Percentiles rank a stretch among this genome's conserved stretches.
These are phyloP conservation scores for Torymus tubicola DNA, from an alignment of 2,888 invertebrate genomes.

Conservation along the genomic window DNA sequence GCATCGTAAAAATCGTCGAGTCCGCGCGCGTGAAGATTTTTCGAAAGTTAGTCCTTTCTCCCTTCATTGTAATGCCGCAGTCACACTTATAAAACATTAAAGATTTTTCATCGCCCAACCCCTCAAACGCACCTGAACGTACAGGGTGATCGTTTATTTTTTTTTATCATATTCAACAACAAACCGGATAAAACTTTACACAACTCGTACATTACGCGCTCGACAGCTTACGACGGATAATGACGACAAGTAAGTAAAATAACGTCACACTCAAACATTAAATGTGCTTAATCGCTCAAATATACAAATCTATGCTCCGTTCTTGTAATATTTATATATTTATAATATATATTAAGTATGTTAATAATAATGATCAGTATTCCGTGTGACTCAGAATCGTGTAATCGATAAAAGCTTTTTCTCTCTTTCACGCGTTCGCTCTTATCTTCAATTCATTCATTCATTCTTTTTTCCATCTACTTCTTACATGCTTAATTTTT, in stretches of 20 bases:
- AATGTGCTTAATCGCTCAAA: conserved; percentile 69
- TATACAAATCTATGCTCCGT: conserved; percentile 72
- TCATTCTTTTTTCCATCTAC: conserved; percentile 31
- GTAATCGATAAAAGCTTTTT: conserved; percentile 18
- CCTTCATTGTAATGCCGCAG: conserved; percentile 36
- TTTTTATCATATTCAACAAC: conserved; percentile 60
- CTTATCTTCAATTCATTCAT: conserved; percentile 53
- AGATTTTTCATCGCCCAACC: conserved; percentile 47
- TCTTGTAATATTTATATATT: conserved; percentile 56
- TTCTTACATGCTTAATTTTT: conserved; percentile 11
- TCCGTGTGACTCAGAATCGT: too few species aligned
- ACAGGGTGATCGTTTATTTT: conserved; percentile 60
- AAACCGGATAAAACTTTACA: conserved; percentile 67
- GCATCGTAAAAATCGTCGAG: conserved; percentile 44
- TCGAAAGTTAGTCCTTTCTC: conserved; percentile 42
- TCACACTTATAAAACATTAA: conserved; percentile 59
- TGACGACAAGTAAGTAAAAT: conserved; percentile 65
- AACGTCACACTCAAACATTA: conserved; percentile 69
- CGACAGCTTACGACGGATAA: conserved; percentile 51
- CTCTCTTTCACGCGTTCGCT: conserved; percentile 23
- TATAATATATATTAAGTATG: conserved; percentile 65
- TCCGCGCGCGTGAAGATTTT: conserved; percentile 10
- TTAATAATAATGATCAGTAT: conserved; percentile 34
- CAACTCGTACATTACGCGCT: conserved; percentile 54
- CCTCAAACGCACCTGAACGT: conserved; percentile 58